Base-by-base conservation (phyloP, 2,888 invertebrate genomes). In the Perizoma flavofasciatum region DNA sequence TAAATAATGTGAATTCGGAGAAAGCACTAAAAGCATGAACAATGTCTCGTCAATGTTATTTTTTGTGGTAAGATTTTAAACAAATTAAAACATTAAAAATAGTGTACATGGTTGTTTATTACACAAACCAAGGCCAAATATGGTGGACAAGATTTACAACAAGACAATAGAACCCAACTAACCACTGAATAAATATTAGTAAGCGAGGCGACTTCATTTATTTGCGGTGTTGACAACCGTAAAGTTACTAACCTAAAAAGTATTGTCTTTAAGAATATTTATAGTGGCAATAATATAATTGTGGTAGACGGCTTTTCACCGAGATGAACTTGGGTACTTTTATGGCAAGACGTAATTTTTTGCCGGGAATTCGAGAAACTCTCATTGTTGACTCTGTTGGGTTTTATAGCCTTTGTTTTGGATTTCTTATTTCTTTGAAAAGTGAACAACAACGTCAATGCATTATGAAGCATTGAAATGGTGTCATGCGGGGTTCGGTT, bases 211-310 rank as follows among this genome's bases (percentile, higher is more conserved):
- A 69, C 66, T 67, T 65, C 66, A 74, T 79, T 81, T 78, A 82
- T 79, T 82, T 86, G 84, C 74, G 83, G 87, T 80, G 84, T 79
- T 84, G 88, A 87, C 87, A 86, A 72, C 81, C 77, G 74, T 83
- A 79, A 79, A 82, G 66, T 67, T 66, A 77, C 77, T 73, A 74
- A 77, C 72, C 74, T 74, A 73, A 63, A 80, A 80, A 82, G 79
- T 74, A 79, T 85, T 85, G 83, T 86, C 73, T 85, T 71, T 64
- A 64, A 69, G 63, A 73, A 82, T 84, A 81, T 85, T 88, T 88
- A 86, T 86, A 82, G 80, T 72, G 74, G 82, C 79, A 78, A 81
- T 86, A 83, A 79, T 70, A 71, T 85, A 85, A 88, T 85, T 88
- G 87, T 78, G 86, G 89, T 85, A 75, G 73, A 77, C 77, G 72